Percentiles rank a stretch among this genome's conserved stretches.
Conservation (phyloP, 2,797 vertebrate genomes). For the Spea hammondii region DNA sequence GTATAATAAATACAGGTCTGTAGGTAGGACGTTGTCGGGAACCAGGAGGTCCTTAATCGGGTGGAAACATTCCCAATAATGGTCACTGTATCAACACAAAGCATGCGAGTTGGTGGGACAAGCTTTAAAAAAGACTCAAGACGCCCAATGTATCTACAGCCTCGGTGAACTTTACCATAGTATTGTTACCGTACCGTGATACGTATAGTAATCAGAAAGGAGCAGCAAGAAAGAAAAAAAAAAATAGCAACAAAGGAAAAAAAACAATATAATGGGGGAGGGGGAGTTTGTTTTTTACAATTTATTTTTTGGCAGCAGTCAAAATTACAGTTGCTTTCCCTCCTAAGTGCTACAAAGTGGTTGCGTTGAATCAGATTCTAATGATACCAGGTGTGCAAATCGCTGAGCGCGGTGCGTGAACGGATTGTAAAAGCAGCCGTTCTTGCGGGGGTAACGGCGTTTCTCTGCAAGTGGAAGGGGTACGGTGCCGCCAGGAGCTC, state of each 20-base stretch:
- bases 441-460: background rate
- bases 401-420: constrained; percentile 57
- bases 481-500: too few relatives aligned
- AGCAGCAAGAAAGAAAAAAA: constrained; percentile 3
- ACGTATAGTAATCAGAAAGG: constrained; percentile 3
- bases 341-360: constrained; percentile 60
- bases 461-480: background rate
- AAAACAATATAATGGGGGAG: constrained; percentile 7
- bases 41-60: too few relatives aligned
- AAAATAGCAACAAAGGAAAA: background rate
- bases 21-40: too few relatives aligned
- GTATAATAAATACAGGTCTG: too few relatives aligned
- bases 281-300: constrained; percentile 50
- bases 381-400: constrained; percentile 55
- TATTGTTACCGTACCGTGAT: background rate
- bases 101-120: too few relatives aligned
- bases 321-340: constrained; percentile 62
- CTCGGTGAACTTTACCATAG: too few relatives aligned
- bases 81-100: too few relatives aligned
- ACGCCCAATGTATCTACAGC: too few relatives aligned
- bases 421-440: constrained; percentile 57
- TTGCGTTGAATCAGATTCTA: constrained; percentile 59
- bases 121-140: too few relatives aligned
- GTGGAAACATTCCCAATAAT: too few relatives aligned
- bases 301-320: constrained; percentile 61